Evolutionary conservation across 2,888 invertebrate genomes (phyloP), one percentile per base, ranked within the genome.

Genomic region (Calephelis perditalis): DNA sequence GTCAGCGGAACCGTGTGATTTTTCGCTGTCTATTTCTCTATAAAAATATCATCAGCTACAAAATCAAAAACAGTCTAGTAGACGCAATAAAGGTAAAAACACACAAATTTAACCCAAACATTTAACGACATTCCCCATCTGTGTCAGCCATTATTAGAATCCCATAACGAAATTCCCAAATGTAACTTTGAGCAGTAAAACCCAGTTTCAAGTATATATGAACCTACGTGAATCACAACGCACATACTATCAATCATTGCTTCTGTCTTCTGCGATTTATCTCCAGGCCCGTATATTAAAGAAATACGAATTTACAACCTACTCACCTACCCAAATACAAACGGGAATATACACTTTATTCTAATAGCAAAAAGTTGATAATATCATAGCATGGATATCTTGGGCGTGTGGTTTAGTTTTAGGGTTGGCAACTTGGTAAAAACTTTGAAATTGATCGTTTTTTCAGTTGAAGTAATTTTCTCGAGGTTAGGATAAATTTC

Each of bases 231-330:
- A 76, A 78, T 80, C 75, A 75, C 79, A 84, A 78, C 75, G 77
- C 72, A 70, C 66, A 62, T 62, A 70, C 78, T 73, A 87, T 86
- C 85, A 82, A 86, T 87, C 86, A 86, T 76, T 78, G 71, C 76
- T 76, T 75, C 73, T 82, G 85, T 85, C 84, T 84, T 81, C 76
- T 76, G 73, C 79, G 82, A 86, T 87, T 85, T 84, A 86, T 86
- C 86, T 83, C 80, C 76, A 65, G 66, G 68, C 66, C 72, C 81
- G 81, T 80, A 83, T 84, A 84, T 85, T 84, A 86, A 84, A 81
- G 79, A 78, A 80, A 80, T 79, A 63, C 67, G 66, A 67, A 63
- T 65, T 65, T 67, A 67, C 62, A 67, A 59, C 44, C 61, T 43
- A 56, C 65, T 59, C 59, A 26, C 36, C 35, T 43, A 43, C 57